Evolutionary conservation across 2,888 invertebrate genomes (phyloP), one percentile per base, ranked within the genome.

Genomic region (Cryptocephalus primarius): DNA sequence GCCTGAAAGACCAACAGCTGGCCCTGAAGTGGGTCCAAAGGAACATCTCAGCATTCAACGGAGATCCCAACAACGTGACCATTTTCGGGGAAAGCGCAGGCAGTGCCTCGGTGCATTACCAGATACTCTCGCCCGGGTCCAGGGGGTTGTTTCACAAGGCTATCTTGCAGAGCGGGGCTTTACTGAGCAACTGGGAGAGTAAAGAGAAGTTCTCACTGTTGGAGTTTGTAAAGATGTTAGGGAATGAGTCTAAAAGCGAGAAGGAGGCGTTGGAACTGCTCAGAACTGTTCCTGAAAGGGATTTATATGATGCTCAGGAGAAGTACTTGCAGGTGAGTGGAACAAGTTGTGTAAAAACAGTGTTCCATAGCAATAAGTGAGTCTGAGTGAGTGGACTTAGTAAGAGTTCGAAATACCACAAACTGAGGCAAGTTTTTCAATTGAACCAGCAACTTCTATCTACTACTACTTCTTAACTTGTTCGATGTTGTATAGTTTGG

Each of bases 61-160:
- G 75, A 1, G 72, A 76, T 60, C 66, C 72, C 0, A 60, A 70
- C 10, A 75, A 75, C 49, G 73, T 76, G 4, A 75, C 75, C 1
- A 39, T 55, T 33, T 53, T 53, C 12, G 55, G 53, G 10, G 50
- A 53, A 33, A 55, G 55, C 39, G 53, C 55, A 11, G 55, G 55
- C 2, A 41, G 42, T n/a, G 40, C 43, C 13, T 44, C 48, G n/a
- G 47, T 50, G 9, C 50, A 53, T 32, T 47, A 14, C 36, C 52
- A 49, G 12, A 33, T 55, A 2, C 34, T 55, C 11, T 53, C 51
- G 1, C 43, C 41, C 8, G 6, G 39, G 8, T 45, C 49, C 1
- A 48, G 45, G 49, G 60, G 58, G 1, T 48, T 63, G 9, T 63
- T 63, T 45, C 58, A 62, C 39, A 60, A 56, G 46, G 62, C 60